Percentiles rank a stretch among this genome's conserved stretches.
These are phyloP conservation scores for Thymelicus sylvestris DNA, from an alignment of 2,888 invertebrate species.

Conservation along the genomic window DNA sequence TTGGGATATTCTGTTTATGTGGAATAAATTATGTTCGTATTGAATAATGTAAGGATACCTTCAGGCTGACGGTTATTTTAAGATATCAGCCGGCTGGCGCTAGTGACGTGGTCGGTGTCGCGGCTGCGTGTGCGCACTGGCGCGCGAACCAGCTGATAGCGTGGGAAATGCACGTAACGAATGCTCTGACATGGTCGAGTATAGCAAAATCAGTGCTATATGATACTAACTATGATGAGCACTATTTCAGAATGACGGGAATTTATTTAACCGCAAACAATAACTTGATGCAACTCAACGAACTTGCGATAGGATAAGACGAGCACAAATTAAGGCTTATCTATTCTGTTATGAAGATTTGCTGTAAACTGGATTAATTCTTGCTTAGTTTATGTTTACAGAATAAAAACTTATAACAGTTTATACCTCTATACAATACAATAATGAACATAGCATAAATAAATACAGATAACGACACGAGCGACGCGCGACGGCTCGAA, in stretches of 20 bases:
- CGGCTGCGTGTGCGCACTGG: conserved; percentile 62
- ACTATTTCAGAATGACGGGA: not conserved
- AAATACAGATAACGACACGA: no score
- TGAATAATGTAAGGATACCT: conserved; percentile 6
- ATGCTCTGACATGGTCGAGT: conserved; percentile 31
- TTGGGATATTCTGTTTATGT: not conserved
- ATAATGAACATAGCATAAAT: no score
- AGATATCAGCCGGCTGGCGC: conserved; percentile 50
- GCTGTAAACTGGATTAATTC: not conserved
- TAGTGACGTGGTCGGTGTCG: conserved; percentile 51
- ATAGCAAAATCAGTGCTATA: conserved; percentile 19
- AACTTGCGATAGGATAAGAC: no score
- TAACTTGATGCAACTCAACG: not conserved
- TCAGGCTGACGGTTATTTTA: conserved; percentile 22
- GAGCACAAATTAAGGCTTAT: no score
- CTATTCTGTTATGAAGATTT: not conserved
- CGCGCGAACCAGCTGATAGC: conserved; percentile 77
- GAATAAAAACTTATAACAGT: no score
- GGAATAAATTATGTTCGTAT: not conserved
- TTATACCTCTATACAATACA: no score
- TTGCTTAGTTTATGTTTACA: not conserved
- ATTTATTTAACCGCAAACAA: conserved; percentile 15
- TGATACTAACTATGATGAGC: conserved; percentile 5
- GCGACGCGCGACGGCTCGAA: no score
- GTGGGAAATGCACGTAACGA: conserved; percentile 69